These are phyloP conservation scores for Catocala nupta DNA, from an alignment of 2,888 invertebrate species.

Conservation along the genomic window DNA sequence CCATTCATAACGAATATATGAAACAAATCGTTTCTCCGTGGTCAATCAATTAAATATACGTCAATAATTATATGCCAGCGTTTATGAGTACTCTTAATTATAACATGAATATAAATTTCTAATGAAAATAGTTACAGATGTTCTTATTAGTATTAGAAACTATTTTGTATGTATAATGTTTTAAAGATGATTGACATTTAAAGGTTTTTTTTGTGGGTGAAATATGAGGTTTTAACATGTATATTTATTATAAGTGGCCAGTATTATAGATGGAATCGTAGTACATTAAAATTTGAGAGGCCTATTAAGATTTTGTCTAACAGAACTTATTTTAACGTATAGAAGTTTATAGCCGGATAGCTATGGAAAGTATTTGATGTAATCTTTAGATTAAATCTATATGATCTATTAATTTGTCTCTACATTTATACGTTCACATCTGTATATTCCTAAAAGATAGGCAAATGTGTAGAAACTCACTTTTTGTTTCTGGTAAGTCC, in stretches of 20 bases:
- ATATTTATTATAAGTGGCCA: slow-evolving; percentile 18
- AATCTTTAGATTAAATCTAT: no score
- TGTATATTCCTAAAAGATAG: no score
- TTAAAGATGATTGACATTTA: slow-evolving; percentile 44
- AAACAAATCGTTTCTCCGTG: slow-evolving; percentile 71
- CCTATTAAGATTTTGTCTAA: no score
- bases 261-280: background rate
- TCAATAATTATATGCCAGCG: slow-evolving; percentile 67
- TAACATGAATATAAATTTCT: slow-evolving; percentile 67
- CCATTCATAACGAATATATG: slow-evolving; percentile 43
- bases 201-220: slow-evolving; percentile 17
- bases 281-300: background rate
- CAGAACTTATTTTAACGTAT: no score
- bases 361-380: no score
- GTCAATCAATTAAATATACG: slow-evolving; percentile 75
- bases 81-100: slow-evolving; percentile 72
- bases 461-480: no score
- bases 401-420: background rate
- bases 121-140: slow-evolving; percentile 62
- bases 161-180: slow-evolving; percentile 39
- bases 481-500: no score
- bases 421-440: no score
- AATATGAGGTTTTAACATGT: slow-evolving; percentile 32
- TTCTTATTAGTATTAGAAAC: slow-evolving; percentile 55
- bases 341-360: no score